Conservation (phyloP, 2,888 invertebrate species). For the Perizoma flavofasciatum region DNA sequence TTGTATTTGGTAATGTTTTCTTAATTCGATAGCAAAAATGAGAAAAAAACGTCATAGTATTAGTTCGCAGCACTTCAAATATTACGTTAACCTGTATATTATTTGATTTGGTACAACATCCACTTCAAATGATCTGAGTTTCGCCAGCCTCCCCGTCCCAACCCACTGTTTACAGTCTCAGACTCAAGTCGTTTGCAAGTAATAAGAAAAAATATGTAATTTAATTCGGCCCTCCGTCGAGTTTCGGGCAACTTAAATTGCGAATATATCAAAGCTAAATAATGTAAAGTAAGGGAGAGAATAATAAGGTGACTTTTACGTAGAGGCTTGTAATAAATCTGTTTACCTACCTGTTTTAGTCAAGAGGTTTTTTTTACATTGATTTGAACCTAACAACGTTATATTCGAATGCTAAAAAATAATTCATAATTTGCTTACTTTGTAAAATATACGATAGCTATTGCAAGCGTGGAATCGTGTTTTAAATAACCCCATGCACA, state of each 20-base stretch:
- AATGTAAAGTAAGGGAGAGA: conserved; percentile 67
- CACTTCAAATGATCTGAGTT: conserved; percentile 19
- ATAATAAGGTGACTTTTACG: conserved; percentile 69
- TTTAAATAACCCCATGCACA: no score
- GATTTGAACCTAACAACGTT: background rate
- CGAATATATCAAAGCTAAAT: conserved; percentile 81
- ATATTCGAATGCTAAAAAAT: no score
- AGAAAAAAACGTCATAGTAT: no score
- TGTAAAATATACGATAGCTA: no score
- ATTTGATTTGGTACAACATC: conserved; percentile 23
- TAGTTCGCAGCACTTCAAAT: no score
- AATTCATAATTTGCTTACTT: no score
- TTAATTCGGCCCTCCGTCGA: conserved; percentile 71
- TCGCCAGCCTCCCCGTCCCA: conserved; percentile 28
- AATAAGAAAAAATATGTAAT: conserved; percentile 70
- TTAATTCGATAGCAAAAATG: no score
- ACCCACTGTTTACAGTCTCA: conserved; percentile 55
- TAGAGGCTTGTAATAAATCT: conserved; percentile 23
- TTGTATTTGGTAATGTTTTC: no score
- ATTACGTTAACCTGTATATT: conserved; percentile 8
- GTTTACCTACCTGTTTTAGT: conserved; percentile 27
- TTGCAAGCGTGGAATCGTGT: no score
- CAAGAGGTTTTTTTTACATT: conserved; percentile 8
- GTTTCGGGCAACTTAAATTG: conserved; percentile 79
- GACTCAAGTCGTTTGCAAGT: conserved; percentile 59